These are phyloP conservation scores for Leptobrachium leishanense DNA, from an alignment of 2,113 vertebrate genomes.

Conservation along the genomic window DNA sequence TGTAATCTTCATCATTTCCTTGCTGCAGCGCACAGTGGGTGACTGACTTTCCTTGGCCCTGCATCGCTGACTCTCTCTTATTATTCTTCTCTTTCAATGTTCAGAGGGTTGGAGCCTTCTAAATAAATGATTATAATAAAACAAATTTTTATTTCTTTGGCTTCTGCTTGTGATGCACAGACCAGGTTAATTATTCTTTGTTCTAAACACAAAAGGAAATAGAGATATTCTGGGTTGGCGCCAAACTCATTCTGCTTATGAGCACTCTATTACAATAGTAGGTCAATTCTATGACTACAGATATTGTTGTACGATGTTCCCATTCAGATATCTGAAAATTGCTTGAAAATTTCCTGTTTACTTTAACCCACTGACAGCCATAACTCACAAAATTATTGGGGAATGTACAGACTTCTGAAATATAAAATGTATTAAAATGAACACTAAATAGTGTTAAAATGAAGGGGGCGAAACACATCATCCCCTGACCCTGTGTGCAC, in stretches of 20 bases:
- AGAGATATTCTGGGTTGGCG: constrained; percentile 38
- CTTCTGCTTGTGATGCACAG: constrained; percentile 29
- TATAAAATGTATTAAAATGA: too few species aligned
- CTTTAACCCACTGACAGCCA: constrained; percentile 27
- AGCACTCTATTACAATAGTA: constrained; percentile 45
- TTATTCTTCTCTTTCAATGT: constrained; percentile 15
- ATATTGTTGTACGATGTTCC: constrained; percentile 46
- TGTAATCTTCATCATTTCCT: too few species aligned
- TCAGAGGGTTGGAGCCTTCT: neutral
- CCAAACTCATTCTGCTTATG: constrained; percentile 44
- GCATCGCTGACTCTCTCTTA: neutral
- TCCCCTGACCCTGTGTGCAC: too few species aligned
- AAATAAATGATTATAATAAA: constrained; percentile 42
- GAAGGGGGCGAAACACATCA: too few species aligned
- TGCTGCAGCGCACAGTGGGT: too few species aligned
- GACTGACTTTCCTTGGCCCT: too few species aligned
- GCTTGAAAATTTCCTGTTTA: constrained; percentile 38
- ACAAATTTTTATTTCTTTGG: constrained; percentile 33
- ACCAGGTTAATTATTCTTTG: constrained; percentile 46
- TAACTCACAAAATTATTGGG: neutral
- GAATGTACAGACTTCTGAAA: too few species aligned
- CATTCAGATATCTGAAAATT: constrained; percentile 30
- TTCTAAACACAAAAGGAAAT: constrained; percentile 45
- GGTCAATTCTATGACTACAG: constrained; percentile 46
- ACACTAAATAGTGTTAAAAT: too few species aligned